Base-by-base conservation (phyloP, 2,888 invertebrate genomes). In the Agrenia bidenticulata region DNA sequence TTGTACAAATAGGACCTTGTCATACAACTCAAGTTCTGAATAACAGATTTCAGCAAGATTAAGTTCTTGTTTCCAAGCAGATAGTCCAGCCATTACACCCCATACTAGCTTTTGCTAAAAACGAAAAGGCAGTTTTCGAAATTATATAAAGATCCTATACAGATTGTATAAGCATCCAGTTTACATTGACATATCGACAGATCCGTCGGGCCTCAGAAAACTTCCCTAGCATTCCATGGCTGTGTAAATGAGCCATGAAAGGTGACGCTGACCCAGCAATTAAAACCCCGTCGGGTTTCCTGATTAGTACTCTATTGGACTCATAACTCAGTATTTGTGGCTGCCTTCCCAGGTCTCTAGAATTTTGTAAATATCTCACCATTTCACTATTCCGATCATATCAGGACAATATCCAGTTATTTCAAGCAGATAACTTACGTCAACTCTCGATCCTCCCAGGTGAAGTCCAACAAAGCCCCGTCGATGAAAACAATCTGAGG, bases 1-100 rank as follows among this genome's bases (percentile, higher is more conserved):
- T 77, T 90, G 90, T 74, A 93, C 86, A 77, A 90, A 93, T 77
- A 87, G 86, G 1, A 94, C 92, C 85, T 93, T 92, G 77, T 93
- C 89, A 64, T 85, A 88, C 81, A 92, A 88, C 76, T 88, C 85
- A n/a, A 94, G 88, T 11, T 91, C 90, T 9, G 95, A 91, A 80
- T 94, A 99, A 0, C 96, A 94, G 78, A 96, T 92, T 82, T 98
- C 97, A 17, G 97, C 95, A 5, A 94, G 89, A 65, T 89, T 87
- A 61, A 95, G 81, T 77, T 96, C 90, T 78, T 89, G 89, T 68
- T 89, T 87, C 73, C 92, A 89, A 64, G 92, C 90, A 1, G 98
- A 89, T 79, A 96, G 84, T 0, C 94, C 93, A 0, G 97, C 98
- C 74, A 98, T 83, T 73, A 93, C 93, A 0, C 95, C 92, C 98